Conservation (phyloP, 2,888 invertebrate genomes). For the Ypsolopha scabrella region DNA sequence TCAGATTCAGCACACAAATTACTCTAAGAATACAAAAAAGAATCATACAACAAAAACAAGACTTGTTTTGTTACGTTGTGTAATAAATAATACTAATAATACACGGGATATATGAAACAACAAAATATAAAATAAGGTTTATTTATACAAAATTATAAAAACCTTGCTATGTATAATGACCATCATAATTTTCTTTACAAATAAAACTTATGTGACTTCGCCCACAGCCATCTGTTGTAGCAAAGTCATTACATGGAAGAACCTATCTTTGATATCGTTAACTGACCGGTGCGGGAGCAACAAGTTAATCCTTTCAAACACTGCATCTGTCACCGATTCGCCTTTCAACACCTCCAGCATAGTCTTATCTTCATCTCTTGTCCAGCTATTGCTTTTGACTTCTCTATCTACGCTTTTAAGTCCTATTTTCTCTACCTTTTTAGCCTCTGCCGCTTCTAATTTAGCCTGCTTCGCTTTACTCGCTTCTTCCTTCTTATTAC, state of each 20-base stretch:
- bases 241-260: slow-evolving; percentile 71
- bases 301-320: slow-evolving; percentile 69
- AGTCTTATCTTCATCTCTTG: slow-evolving; percentile 84
- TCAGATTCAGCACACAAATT: no score
- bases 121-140: no score
- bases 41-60: no score
- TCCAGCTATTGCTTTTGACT: slow-evolving; percentile 69
- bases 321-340: slow-evolving; percentile 73
- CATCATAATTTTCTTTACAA: background rate
- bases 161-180: background rate
- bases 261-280: slow-evolving; percentile 72
- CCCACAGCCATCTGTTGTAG: slow-evolving; percentile 72
- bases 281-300: slow-evolving; percentile 67
- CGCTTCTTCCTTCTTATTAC: slow-evolving; percentile 27
- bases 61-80: no score
- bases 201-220: slow-evolving; percentile 42
- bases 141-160: no score
- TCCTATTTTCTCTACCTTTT: background rate
- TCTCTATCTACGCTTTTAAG: slow-evolving; percentile 9
- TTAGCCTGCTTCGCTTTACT: slow-evolving; percentile 31
- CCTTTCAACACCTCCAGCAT: slow-evolving; percentile 82
- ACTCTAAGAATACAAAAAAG: no score
- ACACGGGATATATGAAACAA: no score
- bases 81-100: no score
- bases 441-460: slow-evolving; percentile 19